Evolutionary conservation across 2,113 vertebrate species (phyloP).

Genomic region (Myotis davidii): DNA sequence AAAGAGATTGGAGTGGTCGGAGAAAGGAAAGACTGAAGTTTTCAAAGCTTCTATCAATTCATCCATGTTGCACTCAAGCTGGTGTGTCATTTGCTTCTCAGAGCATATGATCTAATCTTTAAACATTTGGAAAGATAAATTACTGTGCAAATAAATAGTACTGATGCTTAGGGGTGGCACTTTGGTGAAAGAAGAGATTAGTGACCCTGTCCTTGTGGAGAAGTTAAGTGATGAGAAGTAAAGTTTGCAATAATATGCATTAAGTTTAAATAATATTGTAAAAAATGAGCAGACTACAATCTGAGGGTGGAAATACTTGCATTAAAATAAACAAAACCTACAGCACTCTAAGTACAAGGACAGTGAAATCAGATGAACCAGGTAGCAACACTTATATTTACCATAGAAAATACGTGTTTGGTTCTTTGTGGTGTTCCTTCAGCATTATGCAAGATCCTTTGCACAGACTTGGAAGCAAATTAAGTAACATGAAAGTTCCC

Average conservation of each 20-base stretch:
- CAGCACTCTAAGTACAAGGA: background rate
- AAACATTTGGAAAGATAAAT: background rate
- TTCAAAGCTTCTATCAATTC: background rate
- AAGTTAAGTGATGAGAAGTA: background rate
- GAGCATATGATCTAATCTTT: background rate
- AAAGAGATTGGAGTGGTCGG: background rate
- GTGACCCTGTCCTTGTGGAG: background rate
- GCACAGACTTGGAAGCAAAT: background rate
- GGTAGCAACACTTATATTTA: background rate
- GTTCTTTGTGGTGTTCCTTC: background rate
- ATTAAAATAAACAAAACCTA: background rate
- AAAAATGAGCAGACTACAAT: slow-evolving; percentile 4
- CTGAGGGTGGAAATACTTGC: background rate
- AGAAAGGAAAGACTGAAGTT: background rate
- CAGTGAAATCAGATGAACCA: background rate
- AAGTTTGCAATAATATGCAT: background rate
- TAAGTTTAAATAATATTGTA: background rate
- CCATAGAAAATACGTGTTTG: background rate
- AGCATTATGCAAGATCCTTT: background rate
- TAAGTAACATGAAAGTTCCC: background rate
- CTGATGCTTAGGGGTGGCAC: background rate
- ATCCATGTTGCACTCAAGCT: background rate
- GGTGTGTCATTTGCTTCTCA: slow-evolving; percentile 6
- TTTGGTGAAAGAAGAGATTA: background rate
- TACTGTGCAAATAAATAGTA: background rate